These are phyloP conservation scores for Cyprinodon variegatus DNA, from an alignment of 2,113 vertebrate genomes.

Conservation along the genomic window DNA sequence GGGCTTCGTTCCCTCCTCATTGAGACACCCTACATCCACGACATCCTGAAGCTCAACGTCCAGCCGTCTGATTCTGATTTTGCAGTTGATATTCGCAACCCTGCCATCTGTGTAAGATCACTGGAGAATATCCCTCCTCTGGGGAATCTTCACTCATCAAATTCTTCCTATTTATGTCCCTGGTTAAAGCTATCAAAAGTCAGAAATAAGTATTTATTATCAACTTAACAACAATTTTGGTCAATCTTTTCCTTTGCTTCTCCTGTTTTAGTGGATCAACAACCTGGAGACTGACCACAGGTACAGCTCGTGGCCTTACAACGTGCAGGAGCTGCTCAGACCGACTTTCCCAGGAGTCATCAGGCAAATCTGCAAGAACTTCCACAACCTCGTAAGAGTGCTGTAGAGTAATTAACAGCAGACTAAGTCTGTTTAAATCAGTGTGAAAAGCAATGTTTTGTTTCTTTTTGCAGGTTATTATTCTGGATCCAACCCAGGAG, in stretches of 20 bases:
- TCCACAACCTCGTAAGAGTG: constrained; percentile 92
- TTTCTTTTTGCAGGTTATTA: constrained; percentile 84
- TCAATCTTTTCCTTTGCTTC: constrained; percentile 11
- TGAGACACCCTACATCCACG: constrained; percentile 88
- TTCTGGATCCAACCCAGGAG: constrained; percentile 90
- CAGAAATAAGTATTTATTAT: constrained; percentile 9
- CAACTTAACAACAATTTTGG: background rate
- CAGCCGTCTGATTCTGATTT: constrained; percentile 94
- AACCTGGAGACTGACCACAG: constrained; percentile 91
- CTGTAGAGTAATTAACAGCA: background rate
- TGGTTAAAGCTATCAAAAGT: background rate
- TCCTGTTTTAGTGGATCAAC: constrained; percentile 91
- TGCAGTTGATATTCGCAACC: constrained; percentile 92
- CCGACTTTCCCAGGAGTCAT: constrained; percentile 98
- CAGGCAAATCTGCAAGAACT: constrained; percentile 95
- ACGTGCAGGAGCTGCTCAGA: constrained; percentile 91
- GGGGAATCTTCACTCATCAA: background rate
- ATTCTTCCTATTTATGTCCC: background rate
- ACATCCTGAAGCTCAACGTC: constrained; percentile 92
- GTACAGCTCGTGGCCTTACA: constrained; percentile 93
- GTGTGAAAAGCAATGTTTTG: background rate
- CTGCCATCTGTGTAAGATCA: constrained; percentile 88
- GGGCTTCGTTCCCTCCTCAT: constrained; percentile 91
- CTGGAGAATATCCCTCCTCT: background rate
- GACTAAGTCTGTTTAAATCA: background rate